phyloP scores from a whole-genome alignment of 1,140 invertebrate genomes.

The Zaprionus ornatus region DNA sequence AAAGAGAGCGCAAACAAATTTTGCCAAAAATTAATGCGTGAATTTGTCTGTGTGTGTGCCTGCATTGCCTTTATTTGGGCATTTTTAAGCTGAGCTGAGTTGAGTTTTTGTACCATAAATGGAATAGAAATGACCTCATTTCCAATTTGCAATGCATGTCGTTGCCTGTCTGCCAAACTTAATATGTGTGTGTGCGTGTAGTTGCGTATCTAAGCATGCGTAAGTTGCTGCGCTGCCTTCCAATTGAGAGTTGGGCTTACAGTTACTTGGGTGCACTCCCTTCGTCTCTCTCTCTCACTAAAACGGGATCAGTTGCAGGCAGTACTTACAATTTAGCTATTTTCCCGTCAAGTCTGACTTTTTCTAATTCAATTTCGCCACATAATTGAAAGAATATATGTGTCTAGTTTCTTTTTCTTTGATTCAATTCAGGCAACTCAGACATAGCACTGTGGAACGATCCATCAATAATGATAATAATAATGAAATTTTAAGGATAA shows the following conservation, averaged over 20 bases:
- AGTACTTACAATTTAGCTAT: too few relatives aligned
- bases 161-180: background rate
- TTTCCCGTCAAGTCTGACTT: too few relatives aligned
- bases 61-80: constrained; percentile 76
- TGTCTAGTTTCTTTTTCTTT: too few relatives aligned
- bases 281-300: background rate
- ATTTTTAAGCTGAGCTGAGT: constrained; percentile 42
- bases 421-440: too few relatives aligned
- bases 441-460: too few relatives aligned
- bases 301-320: constrained; percentile 1
- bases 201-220: constrained; percentile 45
- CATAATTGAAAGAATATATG: too few relatives aligned
- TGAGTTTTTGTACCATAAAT: constrained; percentile 54
- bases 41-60: constrained; percentile 30
- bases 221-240: constrained; percentile 27
- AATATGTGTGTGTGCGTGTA: constrained; percentile 4
- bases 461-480: too few relatives aligned
- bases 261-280: background rate
- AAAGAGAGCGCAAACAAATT: constrained; percentile 62
- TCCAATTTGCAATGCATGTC: constrained; percentile 30
- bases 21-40: constrained; percentile 56
- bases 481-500: too few relatives aligned
- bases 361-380: too few relatives aligned
- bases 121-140: constrained; percentile 75
- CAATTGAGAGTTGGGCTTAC: background rate